phyloP scores from a whole-genome alignment of 2,797 vertebrate species.

The Leptodactylus fallax region DNA sequence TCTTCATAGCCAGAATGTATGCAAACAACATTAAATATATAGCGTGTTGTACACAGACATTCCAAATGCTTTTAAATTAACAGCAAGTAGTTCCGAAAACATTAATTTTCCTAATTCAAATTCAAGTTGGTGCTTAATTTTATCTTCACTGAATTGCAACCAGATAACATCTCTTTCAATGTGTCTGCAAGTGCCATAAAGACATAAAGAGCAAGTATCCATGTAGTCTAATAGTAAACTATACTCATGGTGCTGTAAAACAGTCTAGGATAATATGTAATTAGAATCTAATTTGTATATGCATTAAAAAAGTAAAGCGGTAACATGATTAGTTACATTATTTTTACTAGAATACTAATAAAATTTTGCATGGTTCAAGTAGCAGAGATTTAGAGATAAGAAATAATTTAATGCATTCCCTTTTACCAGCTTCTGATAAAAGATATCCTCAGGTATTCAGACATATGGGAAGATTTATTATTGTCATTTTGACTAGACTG shows the following conservation, averaged over 20 bases:
- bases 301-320: slow-evolving; percentile 36
- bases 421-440: too few relatives aligned
- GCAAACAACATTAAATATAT: slow-evolving; percentile 54
- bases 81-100: slow-evolving; percentile 48
- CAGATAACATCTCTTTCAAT: slow-evolving; percentile 70
- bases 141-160: slow-evolving; percentile 76
- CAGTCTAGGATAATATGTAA: slow-evolving; percentile 38
- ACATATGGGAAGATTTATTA: too few relatives aligned
- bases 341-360: not conserved
- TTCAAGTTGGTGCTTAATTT: slow-evolving; percentile 73
- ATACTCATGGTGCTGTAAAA: slow-evolving; percentile 15
- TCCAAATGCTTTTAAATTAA: slow-evolving; percentile 46
- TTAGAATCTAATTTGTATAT: slow-evolving; percentile 39
- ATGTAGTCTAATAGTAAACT: slow-evolving; percentile 63
- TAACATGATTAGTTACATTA: slow-evolving; percentile 11
- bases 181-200: slow-evolving; percentile 67
- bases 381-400: not conserved
- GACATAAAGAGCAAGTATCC: slow-evolving; percentile 75
- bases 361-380: not conserved
- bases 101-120: slow-evolving; percentile 74
- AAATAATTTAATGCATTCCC: not conserved
- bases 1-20: slow-evolving; percentile 54
- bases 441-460: too few relatives aligned
- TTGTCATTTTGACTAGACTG: too few relatives aligned
- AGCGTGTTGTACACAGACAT: not conserved